Percentiles rank a stretch among this genome's conserved stretches.
These are phyloP conservation scores for Conopomorpha cramerella DNA, from an alignment of 1,140 invertebrate genomes.

Conservation along the genomic window DNA sequence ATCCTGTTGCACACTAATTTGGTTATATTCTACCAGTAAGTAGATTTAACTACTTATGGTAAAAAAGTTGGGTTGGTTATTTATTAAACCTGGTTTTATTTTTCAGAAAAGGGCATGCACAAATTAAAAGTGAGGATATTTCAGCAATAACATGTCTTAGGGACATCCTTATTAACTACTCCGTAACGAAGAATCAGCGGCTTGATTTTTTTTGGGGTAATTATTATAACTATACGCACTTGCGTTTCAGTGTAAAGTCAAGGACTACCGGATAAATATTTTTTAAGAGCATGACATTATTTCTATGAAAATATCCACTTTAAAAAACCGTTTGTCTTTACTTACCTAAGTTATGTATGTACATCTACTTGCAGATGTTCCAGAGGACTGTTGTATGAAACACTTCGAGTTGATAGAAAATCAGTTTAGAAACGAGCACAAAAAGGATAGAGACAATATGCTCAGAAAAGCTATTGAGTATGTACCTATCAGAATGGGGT, in stretches of 20 bases:
- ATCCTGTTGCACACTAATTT: conserved; percentile 26
- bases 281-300: too few species aligned
- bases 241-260: conserved; percentile 1
- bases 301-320: too few species aligned
- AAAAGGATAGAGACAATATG: conserved; percentile 18
- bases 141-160: conserved; percentile 31
- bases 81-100: background rate
- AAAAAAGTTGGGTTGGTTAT: background rate
- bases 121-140: conserved; percentile 39
- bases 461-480: conserved; percentile 32
- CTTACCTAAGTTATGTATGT: background rate
- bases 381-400: conserved; percentile 19
- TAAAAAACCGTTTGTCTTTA: too few species aligned
- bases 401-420: conserved; percentile 26
- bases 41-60: conserved; percentile 3
- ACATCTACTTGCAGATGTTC: conserved; percentile 26
- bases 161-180: conserved; percentile 35
- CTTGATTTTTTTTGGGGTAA: conserved; percentile 31
- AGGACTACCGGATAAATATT: background rate
- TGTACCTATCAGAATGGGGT: too few species aligned
- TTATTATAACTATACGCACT: conserved; percentile 1
- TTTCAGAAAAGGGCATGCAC: conserved; percentile 26
- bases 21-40: conserved; percentile 43
- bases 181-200: conserved; percentile 24
- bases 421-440: conserved; percentile 20